phyloP scores from a whole-genome alignment of 2,113 vertebrate genomes.

The Aix galericulata region DNA sequence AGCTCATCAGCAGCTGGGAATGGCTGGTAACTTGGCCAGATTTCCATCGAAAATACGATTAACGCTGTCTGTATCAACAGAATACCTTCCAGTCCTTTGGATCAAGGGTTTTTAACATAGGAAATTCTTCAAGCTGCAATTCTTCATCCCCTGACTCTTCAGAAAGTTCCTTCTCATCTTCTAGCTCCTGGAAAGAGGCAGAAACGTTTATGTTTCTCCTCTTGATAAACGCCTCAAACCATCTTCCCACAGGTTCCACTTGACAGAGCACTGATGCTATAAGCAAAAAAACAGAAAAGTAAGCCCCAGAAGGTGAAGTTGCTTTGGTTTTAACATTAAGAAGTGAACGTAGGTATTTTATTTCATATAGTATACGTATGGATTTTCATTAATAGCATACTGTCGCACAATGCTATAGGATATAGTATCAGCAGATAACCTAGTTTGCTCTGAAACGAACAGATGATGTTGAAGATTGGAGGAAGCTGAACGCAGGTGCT shows the following conservation, averaged over 20 bases:
- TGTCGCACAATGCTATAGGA: not conserved
- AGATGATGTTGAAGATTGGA: rapidly evolving
- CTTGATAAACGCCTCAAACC: constrained; percentile 96
- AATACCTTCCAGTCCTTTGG: constrained; percentile 99
- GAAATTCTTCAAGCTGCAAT: constrained; percentile 91
- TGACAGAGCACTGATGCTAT: constrained; percentile 90
- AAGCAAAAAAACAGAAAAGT: constrained; percentile 62
- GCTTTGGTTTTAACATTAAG: no score
- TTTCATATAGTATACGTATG: no score
- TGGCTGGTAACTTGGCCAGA: not conserved
- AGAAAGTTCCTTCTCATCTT: constrained; percentile 93
- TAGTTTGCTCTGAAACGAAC: rapidly evolving
- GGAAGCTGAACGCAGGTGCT: rapidly evolving
- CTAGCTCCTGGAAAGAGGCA: constrained; percentile 95
- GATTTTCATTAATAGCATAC: no score
- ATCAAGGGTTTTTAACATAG: constrained; percentile 94
- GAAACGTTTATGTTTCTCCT: constrained; percentile 93
- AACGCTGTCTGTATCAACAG: not conserved
- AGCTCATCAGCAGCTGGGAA: not conserved
- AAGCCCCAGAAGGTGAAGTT: no score
- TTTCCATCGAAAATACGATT: not conserved
- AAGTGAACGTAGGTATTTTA: no score
- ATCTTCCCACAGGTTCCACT: constrained; percentile 96
- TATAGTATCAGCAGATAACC: no score
- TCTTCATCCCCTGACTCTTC: constrained; percentile 97